Percentiles rank a stretch among this genome's conserved stretches.
These are phyloP conservation scores for Piscicola geometra DNA, from an alignment of 2,888 invertebrate species.

Conservation along the genomic window DNA sequence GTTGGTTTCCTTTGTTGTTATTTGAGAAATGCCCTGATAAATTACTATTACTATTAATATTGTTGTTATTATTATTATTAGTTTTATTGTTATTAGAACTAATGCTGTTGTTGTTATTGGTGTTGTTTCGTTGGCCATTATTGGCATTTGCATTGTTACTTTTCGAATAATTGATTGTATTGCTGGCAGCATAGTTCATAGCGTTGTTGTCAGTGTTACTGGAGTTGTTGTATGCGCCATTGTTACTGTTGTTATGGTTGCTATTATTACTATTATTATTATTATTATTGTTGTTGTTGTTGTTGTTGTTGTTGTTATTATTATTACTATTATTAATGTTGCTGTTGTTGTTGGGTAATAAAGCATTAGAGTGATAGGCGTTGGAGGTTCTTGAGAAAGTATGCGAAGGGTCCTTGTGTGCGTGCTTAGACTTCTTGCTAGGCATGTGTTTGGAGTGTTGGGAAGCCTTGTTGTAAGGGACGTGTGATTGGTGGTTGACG, in stretches of 20 bases:
- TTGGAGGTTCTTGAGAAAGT: background rate
- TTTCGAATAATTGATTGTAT: background rate
- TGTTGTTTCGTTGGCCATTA: too few species aligned
- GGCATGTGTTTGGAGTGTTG: conserved; percentile 1
- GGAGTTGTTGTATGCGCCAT: background rate
- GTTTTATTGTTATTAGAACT: background rate
- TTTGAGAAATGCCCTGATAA: background rate
- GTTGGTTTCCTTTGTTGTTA: background rate
- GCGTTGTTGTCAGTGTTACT: conserved; percentile 9
- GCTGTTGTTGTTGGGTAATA: background rate
- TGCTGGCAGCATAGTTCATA: background rate
- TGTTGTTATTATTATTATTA: background rate
- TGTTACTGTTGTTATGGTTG: background rate
- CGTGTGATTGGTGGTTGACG: background rate
- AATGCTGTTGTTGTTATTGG: too few species aligned
- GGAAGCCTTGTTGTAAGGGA: background rate
- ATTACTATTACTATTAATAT: background rate
- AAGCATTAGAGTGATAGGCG: background rate
- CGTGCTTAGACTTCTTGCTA: conserved; percentile 21
- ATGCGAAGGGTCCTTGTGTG: background rate
- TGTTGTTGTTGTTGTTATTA: background rate
- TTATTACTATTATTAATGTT: background rate
- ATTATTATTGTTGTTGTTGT: background rate
- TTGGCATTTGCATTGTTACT: background rate
- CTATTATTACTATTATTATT: background rate